A percentile compares a stretch with the other conserved stretches of the same genome.
Conservation (phyloP, 2,888 invertebrate genomes). For the Drosophila percnosoma region DNA sequence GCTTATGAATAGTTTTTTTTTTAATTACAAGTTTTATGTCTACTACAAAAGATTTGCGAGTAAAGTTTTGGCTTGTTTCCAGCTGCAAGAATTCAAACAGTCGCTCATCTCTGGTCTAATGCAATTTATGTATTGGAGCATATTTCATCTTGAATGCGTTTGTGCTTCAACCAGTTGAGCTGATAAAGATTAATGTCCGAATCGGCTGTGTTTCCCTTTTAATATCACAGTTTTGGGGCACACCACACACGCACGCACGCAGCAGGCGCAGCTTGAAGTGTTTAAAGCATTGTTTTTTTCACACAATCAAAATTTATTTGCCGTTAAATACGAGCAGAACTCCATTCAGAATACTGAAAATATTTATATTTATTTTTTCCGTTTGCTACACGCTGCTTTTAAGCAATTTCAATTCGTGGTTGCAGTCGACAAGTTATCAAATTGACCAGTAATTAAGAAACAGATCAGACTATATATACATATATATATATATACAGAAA, state of each 20-base stretch:
- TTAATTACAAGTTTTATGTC: not conserved
- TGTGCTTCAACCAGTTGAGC: slow-evolving; percentile 4
- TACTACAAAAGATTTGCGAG: not conserved
- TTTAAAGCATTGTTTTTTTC: not conserved
- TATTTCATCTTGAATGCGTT: not conserved
- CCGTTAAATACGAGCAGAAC: slow-evolving; percentile 11
- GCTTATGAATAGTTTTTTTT: not conserved
- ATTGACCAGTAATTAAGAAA: slow-evolving; percentile 9
- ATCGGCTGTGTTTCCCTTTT: not conserved
- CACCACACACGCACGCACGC: not conserved
- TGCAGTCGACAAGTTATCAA: not conserved
- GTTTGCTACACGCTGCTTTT: slow-evolving; percentile 18
- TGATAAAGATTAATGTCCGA: slow-evolving; percentile 5
- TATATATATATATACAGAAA: slow-evolving; percentile 3
- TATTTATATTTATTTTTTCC: slow-evolving; percentile 8
- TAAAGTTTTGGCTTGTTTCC: not conserved
- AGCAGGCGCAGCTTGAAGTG: slow-evolving; percentile 15
- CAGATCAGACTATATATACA: not conserved
- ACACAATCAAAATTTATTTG: slow-evolving; percentile 10
- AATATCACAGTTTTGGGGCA: not conserved
- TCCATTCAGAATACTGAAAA: not conserved
- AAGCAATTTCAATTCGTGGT: not conserved
- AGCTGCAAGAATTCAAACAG: not conserved
- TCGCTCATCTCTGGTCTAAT: not conserved
- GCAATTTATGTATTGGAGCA: slow-evolving; percentile 6